Percentiles rank a stretch among this genome's conserved stretches.
These are phyloP conservation scores for Vulpes vulpes DNA, from an alignment of 2,113 vertebrate genomes.

Conservation along the genomic window DNA sequence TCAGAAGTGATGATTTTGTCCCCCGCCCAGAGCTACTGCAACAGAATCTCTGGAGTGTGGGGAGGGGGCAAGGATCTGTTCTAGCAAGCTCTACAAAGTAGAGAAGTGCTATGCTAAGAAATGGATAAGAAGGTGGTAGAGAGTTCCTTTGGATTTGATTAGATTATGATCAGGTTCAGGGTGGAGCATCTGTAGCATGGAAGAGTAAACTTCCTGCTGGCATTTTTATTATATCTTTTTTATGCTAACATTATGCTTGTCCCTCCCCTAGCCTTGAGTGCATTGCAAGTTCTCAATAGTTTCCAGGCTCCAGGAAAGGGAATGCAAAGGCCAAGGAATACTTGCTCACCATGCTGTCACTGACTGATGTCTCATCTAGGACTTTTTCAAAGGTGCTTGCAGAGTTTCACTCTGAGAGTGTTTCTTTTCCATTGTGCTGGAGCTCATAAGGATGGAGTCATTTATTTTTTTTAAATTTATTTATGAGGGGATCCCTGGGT, in stretches of 20 bases:
- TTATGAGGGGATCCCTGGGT: no score
- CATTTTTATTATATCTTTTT: not conserved
- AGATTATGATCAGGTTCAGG: not conserved
- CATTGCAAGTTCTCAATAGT: no score
- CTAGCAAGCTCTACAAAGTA: not conserved
- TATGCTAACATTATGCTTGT: not conserved
- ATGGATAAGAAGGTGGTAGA: not conserved
- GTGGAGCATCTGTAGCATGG: rapidly evolving
- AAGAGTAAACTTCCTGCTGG: not conserved
- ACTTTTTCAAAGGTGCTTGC: not conserved
- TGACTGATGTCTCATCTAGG: not conserved
- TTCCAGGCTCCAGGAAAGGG: not conserved
- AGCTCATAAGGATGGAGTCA: not conserved
- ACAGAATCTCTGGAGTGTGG: not conserved
- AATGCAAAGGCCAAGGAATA: not conserved
- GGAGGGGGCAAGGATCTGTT: not conserved
- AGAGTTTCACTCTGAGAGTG: not conserved
- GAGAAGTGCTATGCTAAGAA: not conserved
- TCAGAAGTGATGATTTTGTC: not conserved
- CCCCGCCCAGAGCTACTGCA: not conserved
- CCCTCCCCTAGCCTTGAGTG: not conserved
- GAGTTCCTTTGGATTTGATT: not conserved
- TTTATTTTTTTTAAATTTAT: no score
- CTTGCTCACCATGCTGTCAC: rapidly evolving
- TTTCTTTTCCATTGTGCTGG: not conserved